These are phyloP conservation scores for Stictonetta naevosa DNA, from an alignment of 2,113 vertebrate genomes.

Conservation along the genomic window DNA sequence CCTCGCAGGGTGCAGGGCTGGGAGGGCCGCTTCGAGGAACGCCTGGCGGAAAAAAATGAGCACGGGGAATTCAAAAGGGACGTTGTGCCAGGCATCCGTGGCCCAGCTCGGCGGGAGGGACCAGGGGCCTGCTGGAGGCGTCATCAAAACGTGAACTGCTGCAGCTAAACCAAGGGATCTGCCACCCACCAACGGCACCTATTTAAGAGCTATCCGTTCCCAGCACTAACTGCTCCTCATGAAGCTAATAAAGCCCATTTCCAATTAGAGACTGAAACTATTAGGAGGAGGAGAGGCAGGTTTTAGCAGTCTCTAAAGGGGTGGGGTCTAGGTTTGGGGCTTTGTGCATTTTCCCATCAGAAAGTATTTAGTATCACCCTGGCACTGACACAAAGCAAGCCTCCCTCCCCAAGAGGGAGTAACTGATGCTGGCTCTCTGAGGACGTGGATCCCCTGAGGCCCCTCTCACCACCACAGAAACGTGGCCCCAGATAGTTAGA, in stretches of 20 bases:
- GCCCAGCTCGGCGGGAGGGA: not conserved
- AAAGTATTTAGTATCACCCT: not conserved
- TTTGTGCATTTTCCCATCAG: not conserved
- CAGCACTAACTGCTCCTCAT: conserved; percentile 64
- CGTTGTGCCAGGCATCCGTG: not conserved
- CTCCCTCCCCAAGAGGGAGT: not conserved
- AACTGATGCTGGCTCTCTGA: conserved; percentile 26
- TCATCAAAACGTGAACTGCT: not conserved
- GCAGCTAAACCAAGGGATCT: conserved; percentile 58
- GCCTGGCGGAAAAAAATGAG: conserved; percentile 55
- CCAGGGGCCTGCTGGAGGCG: not conserved
- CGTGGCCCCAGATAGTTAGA: not conserved
- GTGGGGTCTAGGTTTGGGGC: not conserved
- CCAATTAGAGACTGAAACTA: conserved; percentile 70
- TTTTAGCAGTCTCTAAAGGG: conserved; percentile 59
- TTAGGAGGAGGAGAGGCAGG: conserved; percentile 45
- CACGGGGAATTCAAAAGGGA: conserved; percentile 34
- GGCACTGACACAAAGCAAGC: conserved; percentile 3
- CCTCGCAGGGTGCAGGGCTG: conserved; percentile 70
- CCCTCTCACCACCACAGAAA: not conserved
- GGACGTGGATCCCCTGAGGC: not conserved
- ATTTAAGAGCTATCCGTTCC: conserved; percentile 60
- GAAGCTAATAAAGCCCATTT: conserved; percentile 68
- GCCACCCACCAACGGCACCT: conserved; percentile 1
- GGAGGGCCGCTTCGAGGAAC: conserved; percentile 85